phyloP scores from a whole-genome alignment of 2,113 vertebrate genomes.

The Crypturellus undulatus region DNA sequence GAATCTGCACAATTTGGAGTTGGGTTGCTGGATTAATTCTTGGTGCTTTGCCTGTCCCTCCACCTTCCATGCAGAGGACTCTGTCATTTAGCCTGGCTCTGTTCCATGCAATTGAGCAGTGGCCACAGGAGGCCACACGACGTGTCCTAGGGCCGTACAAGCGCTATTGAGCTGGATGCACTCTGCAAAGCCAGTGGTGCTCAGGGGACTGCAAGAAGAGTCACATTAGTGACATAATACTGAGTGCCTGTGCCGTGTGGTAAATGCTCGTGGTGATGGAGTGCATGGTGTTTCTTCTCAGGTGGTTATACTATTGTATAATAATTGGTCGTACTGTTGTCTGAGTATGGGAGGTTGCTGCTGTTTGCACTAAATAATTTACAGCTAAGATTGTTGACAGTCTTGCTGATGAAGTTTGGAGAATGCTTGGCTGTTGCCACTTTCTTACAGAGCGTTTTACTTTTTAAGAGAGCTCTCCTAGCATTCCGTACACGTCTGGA shows the following conservation, averaged over 20 bases:
- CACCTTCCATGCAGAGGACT: neutral
- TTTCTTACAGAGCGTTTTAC: neutral
- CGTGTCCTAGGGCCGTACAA: constrained; percentile 58
- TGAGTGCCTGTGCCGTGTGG: neutral
- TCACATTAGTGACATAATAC: constrained; percentile 37
- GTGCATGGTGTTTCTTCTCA: neutral
- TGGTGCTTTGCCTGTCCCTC: constrained; percentile 33
- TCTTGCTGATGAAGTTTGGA: neutral
- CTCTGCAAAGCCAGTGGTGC: constrained; percentile 43
- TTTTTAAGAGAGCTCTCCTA: neutral
- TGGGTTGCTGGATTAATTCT: constrained; percentile 53
- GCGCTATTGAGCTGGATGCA: constrained; percentile 28
- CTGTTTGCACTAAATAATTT: constrained; percentile 7
- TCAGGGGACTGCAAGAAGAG: constrained; percentile 24
- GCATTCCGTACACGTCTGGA: neutral
- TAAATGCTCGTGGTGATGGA: constrained; percentile 27
- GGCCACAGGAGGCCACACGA: constrained; percentile 54
- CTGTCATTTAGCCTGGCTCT: constrained; percentile 37
- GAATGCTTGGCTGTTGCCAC: neutral
- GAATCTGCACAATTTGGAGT: constrained; percentile 37
- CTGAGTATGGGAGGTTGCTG: neutral
- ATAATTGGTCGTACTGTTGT: neutral
- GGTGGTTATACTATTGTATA: neutral
- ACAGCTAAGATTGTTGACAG: neutral
- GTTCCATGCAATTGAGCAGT: constrained; percentile 28